Conservation (phyloP, 2,888 invertebrate species). For the Caenorhabditis wallacei region DNA sequence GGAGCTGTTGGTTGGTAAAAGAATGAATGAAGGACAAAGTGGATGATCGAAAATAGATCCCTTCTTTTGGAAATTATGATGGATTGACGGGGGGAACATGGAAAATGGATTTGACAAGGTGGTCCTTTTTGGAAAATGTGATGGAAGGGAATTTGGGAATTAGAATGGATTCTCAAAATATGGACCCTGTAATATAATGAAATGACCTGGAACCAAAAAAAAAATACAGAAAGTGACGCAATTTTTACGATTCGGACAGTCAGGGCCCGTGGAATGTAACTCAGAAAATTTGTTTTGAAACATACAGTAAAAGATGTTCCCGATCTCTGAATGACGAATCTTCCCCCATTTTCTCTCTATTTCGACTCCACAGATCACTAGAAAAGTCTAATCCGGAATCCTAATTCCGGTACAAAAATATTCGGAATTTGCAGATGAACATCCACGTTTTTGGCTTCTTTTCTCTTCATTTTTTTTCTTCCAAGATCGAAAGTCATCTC, state of each 20-base stretch:
- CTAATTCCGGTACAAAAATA: constrained; percentile 17
- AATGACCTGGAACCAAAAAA: no score
- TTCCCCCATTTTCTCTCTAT: neutral
- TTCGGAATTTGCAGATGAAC: neutral
- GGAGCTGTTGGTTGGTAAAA: neutral
- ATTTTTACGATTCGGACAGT: no score
- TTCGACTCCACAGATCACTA: neutral
- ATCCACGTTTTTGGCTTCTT: constrained; percentile 17
- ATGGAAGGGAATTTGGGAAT: neutral
- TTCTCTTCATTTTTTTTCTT: neutral
- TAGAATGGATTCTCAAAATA: neutral
- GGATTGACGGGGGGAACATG: no score
- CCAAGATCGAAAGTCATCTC: constrained; percentile 40
- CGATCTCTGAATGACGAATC: neutral
- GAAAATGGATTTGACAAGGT: neutral
- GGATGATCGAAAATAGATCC: constrained; percentile 3
- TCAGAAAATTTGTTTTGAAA: no score
- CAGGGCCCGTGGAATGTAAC: no score
- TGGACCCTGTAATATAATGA: no score
- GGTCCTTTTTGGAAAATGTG: neutral
- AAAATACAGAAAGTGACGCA: no score
- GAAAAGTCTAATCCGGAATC: neutral
- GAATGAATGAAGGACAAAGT: constrained; percentile 24
- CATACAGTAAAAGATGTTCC: neutral
- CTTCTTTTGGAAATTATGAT: constrained; percentile 11